Base-by-base conservation (phyloP, 2,888 invertebrate species). In the Epistrophe eligans region DNA sequence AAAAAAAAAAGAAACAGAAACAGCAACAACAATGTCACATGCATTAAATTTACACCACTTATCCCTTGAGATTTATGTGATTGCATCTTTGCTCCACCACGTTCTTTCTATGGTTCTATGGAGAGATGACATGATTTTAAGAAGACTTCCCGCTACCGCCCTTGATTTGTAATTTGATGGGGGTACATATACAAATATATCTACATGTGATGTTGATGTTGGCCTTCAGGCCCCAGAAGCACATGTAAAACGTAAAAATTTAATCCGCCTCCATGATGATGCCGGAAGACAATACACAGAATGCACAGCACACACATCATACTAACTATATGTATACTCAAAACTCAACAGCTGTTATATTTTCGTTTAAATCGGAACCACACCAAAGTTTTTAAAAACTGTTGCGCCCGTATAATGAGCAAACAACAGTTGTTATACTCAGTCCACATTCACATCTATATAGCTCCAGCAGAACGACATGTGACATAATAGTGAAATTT, bases 31-130 rank as follows among this genome's bases (percentile, higher is more conserved):
- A 79, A 79, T 57, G 70, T 52, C 48, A 50, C 66, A 50, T 50
- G 71, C 85, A 85, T 81, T 73, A 77, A 73, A 62, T 70, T 81
- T 70, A 82, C 79, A 87, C 76, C 83, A 83, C 83, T 87, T 83
- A 83, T 87, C 83, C 87, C 71, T 71, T 13, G 83, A 87, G 87
- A 87, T 87, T 87, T 87, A 87, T 87, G 82, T 79, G 87, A 83
- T 79, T 87, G 83, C 83, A 83, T 87, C 87, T 79, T 79, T 87
- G 77, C 64, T 70, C 70, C 77, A 48, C 71, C 60, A 52, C 71
- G 70, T 57, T 17, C 35, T 1, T 9, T 48, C 9, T 17, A 8
- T 35, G 17, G n/a, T 9, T 48, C 5, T 9, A 35, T 5, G 9
- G 17, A 17, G 48, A 10, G 8, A 48, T 48, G 48, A n/a, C 48